Percentiles rank a stretch among this genome's conserved stretches.
Evolutionary conservation across 1,140 invertebrate species (phyloP).

Genomic region (Papilio machaon): DNA sequence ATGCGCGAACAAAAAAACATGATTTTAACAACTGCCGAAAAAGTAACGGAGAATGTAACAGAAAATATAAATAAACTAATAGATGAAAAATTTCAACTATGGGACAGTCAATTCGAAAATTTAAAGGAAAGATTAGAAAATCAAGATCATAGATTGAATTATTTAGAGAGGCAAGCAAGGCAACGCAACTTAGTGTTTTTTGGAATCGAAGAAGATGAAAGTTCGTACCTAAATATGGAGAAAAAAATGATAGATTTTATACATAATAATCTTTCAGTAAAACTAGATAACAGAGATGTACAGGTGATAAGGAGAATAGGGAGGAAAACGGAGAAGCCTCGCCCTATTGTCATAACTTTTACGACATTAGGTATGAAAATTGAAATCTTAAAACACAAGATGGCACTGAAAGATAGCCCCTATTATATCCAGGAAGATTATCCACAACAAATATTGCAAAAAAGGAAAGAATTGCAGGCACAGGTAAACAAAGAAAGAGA

Average conservation of each 20-base stretch:
- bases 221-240: conserved; percentile 27
- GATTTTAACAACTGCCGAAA: conserved; percentile 29
- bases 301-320: conserved; percentile 28
- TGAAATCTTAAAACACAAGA: conserved; percentile 6
- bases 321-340: conserved; percentile 13
- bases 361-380: conserved; percentile 36
- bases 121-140: conserved; percentile 37
- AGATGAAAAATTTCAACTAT: conserved; percentile 35
- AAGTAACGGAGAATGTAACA: conserved; percentile 24
- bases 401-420: conserved; percentile 11
- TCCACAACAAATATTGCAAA: conserved; percentile 41
- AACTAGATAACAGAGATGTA: conserved; percentile 21
- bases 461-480: conserved; percentile 14
- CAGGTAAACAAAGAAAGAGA: conserved; percentile 37
- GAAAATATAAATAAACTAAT: conserved; percentile 36
- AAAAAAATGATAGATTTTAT: conserved; percentile 28
- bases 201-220: conserved; percentile 36
- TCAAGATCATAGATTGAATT: conserved; percentile 34
- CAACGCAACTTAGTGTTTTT: conserved; percentile 36
- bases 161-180: conserved; percentile 33
- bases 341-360: conserved; percentile 35
- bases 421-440: conserved; percentile 45
- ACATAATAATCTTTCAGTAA: not conserved
- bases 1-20: conserved; percentile 30
- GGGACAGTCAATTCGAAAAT: conserved; percentile 23